Percentiles rank a stretch among this genome's conserved stretches.
phyloP scores from a whole-genome alignment of 2,888 invertebrate genomes.

The Epistrophe eligans region DNA sequence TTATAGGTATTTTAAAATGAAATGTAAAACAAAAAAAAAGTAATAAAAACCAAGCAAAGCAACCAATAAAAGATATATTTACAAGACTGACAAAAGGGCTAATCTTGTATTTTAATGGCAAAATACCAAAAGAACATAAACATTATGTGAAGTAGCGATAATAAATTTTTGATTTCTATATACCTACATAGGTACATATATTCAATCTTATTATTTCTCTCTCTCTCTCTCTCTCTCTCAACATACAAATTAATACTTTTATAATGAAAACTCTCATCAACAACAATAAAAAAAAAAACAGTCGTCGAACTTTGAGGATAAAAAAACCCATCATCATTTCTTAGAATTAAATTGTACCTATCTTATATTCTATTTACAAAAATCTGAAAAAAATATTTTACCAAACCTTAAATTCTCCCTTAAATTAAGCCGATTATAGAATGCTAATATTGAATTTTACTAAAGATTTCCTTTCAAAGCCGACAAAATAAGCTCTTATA shows the following conservation, averaged over 20 bases:
- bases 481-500: constrained; percentile 50
- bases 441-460: constrained; percentile 35
- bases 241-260: background rate
- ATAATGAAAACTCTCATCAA: background rate
- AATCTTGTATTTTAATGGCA: background rate
- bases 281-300: background rate
- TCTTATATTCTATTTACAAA: background rate
- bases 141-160: background rate
- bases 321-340: background rate
- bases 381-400: background rate
- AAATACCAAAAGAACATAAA: background rate
- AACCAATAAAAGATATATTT: background rate
- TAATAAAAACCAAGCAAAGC: background rate
- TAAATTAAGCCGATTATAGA: constrained; percentile 19
- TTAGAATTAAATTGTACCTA: background rate
- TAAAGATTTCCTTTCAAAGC: constrained; percentile 27
- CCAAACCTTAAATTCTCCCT: background rate
- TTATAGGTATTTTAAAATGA: background rate
- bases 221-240: background rate
- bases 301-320: background rate
- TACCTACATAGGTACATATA: too few species aligned
- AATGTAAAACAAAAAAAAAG: background rate
- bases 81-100: background rate
- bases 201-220: background rate
- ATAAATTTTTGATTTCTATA: background rate